Evolutionary conservation across 2,113 vertebrate species (phyloP).

Genomic region (Bostrychus sinensis): DNA sequence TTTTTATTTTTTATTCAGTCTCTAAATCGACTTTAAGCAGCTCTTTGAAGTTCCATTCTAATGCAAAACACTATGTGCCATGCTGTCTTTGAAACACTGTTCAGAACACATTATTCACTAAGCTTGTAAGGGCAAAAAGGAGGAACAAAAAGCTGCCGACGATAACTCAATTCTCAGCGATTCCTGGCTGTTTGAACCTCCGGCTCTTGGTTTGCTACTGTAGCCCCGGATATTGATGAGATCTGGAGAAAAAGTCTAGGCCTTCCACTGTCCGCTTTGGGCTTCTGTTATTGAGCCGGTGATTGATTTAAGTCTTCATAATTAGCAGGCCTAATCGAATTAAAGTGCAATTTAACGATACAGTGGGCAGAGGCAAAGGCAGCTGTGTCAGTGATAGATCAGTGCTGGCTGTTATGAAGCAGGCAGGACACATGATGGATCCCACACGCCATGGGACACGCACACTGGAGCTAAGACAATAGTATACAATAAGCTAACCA

Average conservation of each 20-base stretch:
- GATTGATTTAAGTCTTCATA: constrained; percentile 86
- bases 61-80: constrained; percentile 11
- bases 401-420: constrained; percentile 75
- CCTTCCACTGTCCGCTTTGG: constrained; percentile 64
- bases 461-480: constrained; percentile 29
- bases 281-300: constrained; percentile 80
- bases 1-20: background rate
- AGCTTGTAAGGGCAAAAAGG: constrained; percentile 44
- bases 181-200: constrained; percentile 75
- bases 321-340: constrained; percentile 85
- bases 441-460: constrained; percentile 43
- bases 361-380: constrained; percentile 73
- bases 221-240: constrained; percentile 79
- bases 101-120: constrained; percentile 36
- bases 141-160: constrained; percentile 66
- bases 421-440: constrained; percentile 73
- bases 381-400: constrained; percentile 83
- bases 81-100: constrained; percentile 38
- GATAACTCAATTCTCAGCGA: constrained; percentile 78
- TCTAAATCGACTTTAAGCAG: constrained; percentile 4
- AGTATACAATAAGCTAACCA: constrained; percentile 14
- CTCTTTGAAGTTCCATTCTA: constrained; percentile 47
- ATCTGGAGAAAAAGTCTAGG: constrained; percentile 66
- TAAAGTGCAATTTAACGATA: constrained; percentile 85
- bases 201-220: constrained; percentile 58